Base-by-base conservation (phyloP, 2,888 invertebrate species). In the Diabrotica balteata region DNA sequence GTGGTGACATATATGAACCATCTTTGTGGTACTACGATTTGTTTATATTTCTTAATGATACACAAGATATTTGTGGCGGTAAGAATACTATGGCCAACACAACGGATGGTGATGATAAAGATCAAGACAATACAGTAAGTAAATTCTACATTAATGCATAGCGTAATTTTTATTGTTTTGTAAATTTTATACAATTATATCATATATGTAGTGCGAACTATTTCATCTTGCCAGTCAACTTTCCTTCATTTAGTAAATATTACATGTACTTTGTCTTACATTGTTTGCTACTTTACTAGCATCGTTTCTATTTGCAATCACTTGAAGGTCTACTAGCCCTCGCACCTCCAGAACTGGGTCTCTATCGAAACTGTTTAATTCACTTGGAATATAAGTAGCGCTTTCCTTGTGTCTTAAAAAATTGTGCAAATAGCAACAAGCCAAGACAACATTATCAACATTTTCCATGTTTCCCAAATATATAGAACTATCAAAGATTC, bases 381-480 rank as follows among this genome's bases (percentile, higher is more conserved):
- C n/a, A n/a, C n/a, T n/a, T n/a, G n/a, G n/a, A n/a, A n/a, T n/a
- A n/a, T n/a, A n/a, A n/a, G n/a, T n/a, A n/a, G n/a, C n/a, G n/a
- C n/a, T n/a, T n/a, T n/a, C n/a, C n/a, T n/a, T n/a, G n/a, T n/a
- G n/a, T n/a, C n/a, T n/a, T n/a, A n/a, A n/a, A n/a, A n/a, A n/a
- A n/a, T n/a, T n/a, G n/a, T n/a, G n/a, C 59, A 59, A 47, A 32
- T 47, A 59, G 59, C 59, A 59, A 47, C 59, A 59, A 47, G 47
- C 47, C 59, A 46, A 45, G 59, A 59, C 47, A 59, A 59, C 47
- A 59, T 47, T 59, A 59, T 59, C 22, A 11, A 59, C 59, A 59
- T 59, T 59, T 45, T 59, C 59, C 47, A 59, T 59, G 47, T 59
- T 59, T 59, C 47, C 47, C 11, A 59, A 59, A 59, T 59, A 47